Evolutionary conservation across 2,797 vertebrate species (phyloP).

Genomic region (Sylvilagus floridanus): DNA sequence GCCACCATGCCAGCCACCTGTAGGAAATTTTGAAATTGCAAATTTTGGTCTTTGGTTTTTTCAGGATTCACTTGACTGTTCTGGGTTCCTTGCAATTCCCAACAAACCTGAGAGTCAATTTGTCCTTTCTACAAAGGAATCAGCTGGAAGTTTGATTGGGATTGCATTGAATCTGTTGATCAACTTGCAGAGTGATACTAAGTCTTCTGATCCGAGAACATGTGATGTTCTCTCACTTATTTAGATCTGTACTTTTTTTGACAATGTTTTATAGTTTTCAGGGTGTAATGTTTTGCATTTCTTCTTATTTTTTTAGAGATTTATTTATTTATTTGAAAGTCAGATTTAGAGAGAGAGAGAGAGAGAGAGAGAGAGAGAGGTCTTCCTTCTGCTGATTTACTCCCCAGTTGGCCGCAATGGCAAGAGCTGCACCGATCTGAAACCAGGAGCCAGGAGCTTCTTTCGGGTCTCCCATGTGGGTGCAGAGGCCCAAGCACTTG

Average conservation of each 20-base stretch:
- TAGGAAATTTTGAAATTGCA: neutral
- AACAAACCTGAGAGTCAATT: neutral
- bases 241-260: neutral
- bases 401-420: no score
- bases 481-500: no score
- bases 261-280: neutral
- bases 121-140: neutral
- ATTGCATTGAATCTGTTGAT: neutral
- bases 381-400: no score
- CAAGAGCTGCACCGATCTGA: no score
- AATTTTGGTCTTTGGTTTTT: neutral
- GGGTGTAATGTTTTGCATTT: neutral
- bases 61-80: neutral
- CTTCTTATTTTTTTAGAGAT: no score
- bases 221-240: neutral
- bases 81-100: neutral
- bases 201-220: neutral
- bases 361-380: no score
- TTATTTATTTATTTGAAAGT: no score
- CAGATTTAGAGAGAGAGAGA: no score
- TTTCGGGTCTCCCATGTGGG: no score
- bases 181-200: neutral
- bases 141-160: neutral
- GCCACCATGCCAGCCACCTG: no score
- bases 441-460: no score